Base-by-base conservation (phyloP, 2,888 invertebrate species). In the Branchellion lobata region DNA sequence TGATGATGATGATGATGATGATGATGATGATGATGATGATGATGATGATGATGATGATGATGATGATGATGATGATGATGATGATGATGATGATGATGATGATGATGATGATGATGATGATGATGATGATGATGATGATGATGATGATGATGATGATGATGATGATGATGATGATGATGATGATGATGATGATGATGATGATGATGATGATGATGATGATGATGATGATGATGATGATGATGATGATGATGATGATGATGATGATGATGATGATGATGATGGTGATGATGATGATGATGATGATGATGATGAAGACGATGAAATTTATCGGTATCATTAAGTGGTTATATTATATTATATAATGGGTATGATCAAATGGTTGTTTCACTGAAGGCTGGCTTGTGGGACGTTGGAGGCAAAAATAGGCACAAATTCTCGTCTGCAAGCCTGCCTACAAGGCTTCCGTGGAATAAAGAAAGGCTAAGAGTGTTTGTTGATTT, bases 11-110 rank as follows among this genome's bases (percentile, higher is more conserved):
- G 61, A 57, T 57, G 61, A 57, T 57, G 61, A 57, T 57, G 61
- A n/a, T 57, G 61, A 57, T 57, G 61, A 57, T 57, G 61, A 57
- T 57, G 61, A 57, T 57, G 61, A 57, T 57, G 61, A 57, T 57
- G 61, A 57, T 57, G 61, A 57, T 57, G 61, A n/a, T 57, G 61
- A 57, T 57, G 61, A 57, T 57, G 61, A 57, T 57, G 61, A 57
- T 57, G 61, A 57, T 57, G 61, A 57, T 57, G 61, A 57, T 57
- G 61, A 57, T 57, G 61, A n/a, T 57, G 61, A 57, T 57, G 61
- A 57, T 57, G 61, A 57, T 57, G 61, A 57, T 57, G 61, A 57
- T 57, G 61, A 57, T 57, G 61, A 57, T 57, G 61, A 57, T 57
- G 61, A n/a, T 57, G 61, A 57, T 57, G 61, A 57, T 57, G 61